Evolutionary conservation across 2,113 vertebrate species (phyloP).

Genomic region (Pseudonaja textilis): DNA sequence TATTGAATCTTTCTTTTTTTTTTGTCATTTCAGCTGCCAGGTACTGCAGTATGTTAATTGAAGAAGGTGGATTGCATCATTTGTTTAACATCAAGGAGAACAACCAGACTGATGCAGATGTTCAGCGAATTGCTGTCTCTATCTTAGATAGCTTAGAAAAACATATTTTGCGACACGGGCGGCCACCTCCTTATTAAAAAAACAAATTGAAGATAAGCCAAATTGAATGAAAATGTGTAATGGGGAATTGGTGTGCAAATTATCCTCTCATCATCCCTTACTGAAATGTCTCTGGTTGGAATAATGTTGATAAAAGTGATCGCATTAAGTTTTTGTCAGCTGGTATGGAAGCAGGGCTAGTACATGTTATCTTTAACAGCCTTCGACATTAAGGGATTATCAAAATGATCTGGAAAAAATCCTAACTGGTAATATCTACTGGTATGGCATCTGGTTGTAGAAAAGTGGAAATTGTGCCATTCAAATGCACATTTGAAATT

Average conservation of each 20-base stretch:
- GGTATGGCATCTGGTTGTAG: slow-evolving; percentile 43
- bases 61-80: slow-evolving; percentile 92
- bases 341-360: slow-evolving; percentile 51
- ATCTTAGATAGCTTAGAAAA: slow-evolving; percentile 93
- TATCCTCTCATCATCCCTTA: slow-evolving; percentile 61
- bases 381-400: slow-evolving; percentile 47
- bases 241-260: slow-evolving; percentile 53
- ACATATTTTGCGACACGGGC: slow-evolving; percentile 86
- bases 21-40: slow-evolving; percentile 79
- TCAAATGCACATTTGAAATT: slow-evolving; percentile 54
- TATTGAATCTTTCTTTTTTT: not conserved
- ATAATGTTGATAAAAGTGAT: slow-evolving; percentile 59
- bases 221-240: slow-evolving; percentile 64
- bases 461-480: slow-evolving; percentile 54
- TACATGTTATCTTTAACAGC: slow-evolving; percentile 57
- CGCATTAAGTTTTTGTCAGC: slow-evolving; percentile 58
- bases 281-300: slow-evolving; percentile 63
- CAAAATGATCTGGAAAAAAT: slow-evolving; percentile 46
- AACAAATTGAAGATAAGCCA: slow-evolving; percentile 68
- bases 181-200: slow-evolving; percentile 68
- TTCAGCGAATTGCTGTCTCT: slow-evolving; percentile 83
- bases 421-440: slow-evolving; percentile 52
- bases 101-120: slow-evolving; percentile 85
- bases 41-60: slow-evolving; percentile 97
- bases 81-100: slow-evolving; percentile 86